Conservation (phyloP, 1,140 invertebrate genomes). For the Cherax destructor region DNA sequence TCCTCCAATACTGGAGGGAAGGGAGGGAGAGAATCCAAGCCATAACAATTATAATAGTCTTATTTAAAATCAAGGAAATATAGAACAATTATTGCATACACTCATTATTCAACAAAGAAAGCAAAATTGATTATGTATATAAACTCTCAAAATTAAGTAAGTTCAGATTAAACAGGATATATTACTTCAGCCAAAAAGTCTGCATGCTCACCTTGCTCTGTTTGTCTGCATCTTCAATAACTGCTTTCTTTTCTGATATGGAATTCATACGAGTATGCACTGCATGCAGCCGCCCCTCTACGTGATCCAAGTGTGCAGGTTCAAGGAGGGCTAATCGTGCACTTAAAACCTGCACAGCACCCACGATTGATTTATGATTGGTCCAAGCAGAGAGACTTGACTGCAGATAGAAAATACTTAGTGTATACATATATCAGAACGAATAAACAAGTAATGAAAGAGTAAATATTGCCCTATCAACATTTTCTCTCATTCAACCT, state of each 20-base stretch:
- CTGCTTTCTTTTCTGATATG: slow-evolving; percentile 82
- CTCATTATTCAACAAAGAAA: too few relatives aligned
- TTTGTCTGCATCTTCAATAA: slow-evolving; percentile 84
- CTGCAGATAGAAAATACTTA: slow-evolving; percentile 52
- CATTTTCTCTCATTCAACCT: too few relatives aligned
- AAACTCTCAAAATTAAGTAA: too few relatives aligned
- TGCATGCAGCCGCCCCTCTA: slow-evolving; percentile 85
- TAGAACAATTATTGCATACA: too few relatives aligned
- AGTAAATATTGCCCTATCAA: too few relatives aligned
- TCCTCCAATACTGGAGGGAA: too few relatives aligned
- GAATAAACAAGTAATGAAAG: too few relatives aligned
- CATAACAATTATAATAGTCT: too few relatives aligned
- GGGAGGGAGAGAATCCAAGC: too few relatives aligned
- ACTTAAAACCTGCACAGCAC: slow-evolving; percentile 84
- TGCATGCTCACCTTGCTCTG: slow-evolving; percentile 82
- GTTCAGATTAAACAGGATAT: background rate
- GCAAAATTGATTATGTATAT: too few relatives aligned
- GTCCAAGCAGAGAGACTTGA: slow-evolving; percentile 74
- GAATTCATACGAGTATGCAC: slow-evolving; percentile 86
- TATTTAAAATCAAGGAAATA: too few relatives aligned
- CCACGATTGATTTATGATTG: slow-evolving; percentile 78
- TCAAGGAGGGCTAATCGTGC: slow-evolving; percentile 88
- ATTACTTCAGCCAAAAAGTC: background rate
- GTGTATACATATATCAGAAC: too few relatives aligned
- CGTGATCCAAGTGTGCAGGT: slow-evolving; percentile 86